These are phyloP conservation scores for Pyrrhia umbra DNA, from an alignment of 2,888 invertebrate genomes.

Conservation along the genomic window DNA sequence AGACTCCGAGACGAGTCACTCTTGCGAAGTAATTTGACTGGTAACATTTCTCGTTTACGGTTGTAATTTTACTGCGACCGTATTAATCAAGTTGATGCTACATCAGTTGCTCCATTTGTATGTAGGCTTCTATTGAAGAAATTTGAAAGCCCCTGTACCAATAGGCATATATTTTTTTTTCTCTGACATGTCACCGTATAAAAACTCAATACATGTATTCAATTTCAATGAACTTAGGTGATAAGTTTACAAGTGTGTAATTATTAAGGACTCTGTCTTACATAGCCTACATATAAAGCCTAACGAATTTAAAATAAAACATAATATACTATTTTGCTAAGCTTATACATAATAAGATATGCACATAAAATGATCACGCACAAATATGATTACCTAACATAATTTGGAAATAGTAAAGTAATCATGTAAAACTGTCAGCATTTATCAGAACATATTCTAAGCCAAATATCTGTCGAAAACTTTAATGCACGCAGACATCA, in stretches of 20 bases:
- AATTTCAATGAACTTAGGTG: no score
- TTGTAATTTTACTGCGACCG: conserved; percentile 65
- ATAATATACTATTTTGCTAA: no score
- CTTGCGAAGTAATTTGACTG: conserved; percentile 70
- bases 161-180: conserved; percentile 26
- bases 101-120: conserved; percentile 52
- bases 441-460: conserved; percentile 5
- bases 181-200: no score
- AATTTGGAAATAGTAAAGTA: conserved; percentile 22
- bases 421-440: conserved; percentile 21
- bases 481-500: conserved; percentile 40
- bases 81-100: conserved; percentile 68
- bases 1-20: conserved; percentile 58
- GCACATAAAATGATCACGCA: conserved; percentile 6
- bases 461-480: conserved; percentile 44
- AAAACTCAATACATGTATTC: no score
- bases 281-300: no score
- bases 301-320: no score
- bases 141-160: conserved; percentile 32
- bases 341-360: no score
- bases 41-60: conserved; percentile 66
- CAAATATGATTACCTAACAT: conserved; percentile 2
- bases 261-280: no score
- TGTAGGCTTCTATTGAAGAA: conserved; percentile 46
- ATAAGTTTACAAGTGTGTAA: no score